A percentile compares a stretch with the other conserved stretches of the same genome.
phyloP scores from a whole-genome alignment of 2,888 invertebrate species.

The Apamea sordens region DNA sequence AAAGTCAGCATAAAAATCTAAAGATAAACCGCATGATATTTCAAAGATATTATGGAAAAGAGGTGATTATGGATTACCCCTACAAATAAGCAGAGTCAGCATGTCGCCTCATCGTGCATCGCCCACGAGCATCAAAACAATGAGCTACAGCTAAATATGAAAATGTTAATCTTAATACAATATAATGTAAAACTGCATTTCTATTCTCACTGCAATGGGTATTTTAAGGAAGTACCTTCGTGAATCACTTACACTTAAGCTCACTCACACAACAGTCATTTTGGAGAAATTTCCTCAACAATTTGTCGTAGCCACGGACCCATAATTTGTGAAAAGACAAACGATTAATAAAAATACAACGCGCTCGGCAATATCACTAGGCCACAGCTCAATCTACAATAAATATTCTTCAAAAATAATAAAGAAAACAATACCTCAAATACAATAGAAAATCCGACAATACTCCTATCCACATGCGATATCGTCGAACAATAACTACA shows the following conservation, averaged over 20 bases:
- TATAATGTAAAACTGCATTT: conserved; percentile 5
- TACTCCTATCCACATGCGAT: conserved; percentile 16
- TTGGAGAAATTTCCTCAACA: background rate
- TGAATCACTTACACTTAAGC: background rate
- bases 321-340: background rate
- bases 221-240: background rate
- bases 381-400: background rate
- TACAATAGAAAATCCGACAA: conserved; percentile 21
- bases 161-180: conserved; percentile 17
- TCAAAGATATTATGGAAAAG: background rate
- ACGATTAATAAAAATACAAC: background rate
- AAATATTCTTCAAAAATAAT: conserved; percentile 5
- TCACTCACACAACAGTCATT: background rate
- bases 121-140: conserved; percentile 27
- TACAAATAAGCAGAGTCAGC: conserved; percentile 7
- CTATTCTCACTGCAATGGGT: background rate
- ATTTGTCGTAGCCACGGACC: background rate
- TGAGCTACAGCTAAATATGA: background rate
- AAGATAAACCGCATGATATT: background rate
- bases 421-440: conserved; percentile 10
- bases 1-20: background rate
- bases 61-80: background rate
- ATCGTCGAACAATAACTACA: conserved; percentile 39
- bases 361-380: background rate
- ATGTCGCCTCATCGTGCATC: conserved; percentile 2